These are phyloP conservation scores for Psittacula derbiana DNA, from an alignment of 2,797 vertebrate genomes.

Conservation along the genomic window DNA sequence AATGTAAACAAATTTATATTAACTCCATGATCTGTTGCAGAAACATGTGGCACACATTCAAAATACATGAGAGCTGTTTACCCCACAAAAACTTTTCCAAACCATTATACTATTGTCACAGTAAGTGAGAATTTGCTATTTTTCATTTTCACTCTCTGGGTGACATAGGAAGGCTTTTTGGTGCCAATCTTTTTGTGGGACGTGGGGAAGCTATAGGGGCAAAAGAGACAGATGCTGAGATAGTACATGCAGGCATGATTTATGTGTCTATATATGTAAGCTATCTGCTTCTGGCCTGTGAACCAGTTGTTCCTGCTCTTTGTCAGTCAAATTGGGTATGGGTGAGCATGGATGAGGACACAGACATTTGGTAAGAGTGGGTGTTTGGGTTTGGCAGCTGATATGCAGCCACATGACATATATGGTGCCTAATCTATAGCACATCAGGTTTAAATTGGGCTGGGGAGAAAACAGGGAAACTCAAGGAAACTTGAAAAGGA, in stretches of 20 bases:
- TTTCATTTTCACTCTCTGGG: background rate
- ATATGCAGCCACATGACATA: background rate
- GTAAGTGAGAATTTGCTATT: conserved; percentile 69
- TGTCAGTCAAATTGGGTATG: background rate
- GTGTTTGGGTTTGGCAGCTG: background rate
- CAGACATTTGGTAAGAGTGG: background rate
- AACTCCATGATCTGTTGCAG: conserved; percentile 68
- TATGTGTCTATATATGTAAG: background rate
- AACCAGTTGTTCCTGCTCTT: background rate
- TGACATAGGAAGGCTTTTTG: background rate
- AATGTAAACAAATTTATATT: background rate
- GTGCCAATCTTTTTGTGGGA: background rate
- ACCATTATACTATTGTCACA: conserved; percentile 82
- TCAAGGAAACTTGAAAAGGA: background rate
- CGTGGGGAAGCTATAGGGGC: background rate
- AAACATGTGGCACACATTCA: conserved; percentile 79
- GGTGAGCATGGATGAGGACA: background rate
- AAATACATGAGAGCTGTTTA: conserved; percentile 80
- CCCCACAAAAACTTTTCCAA: conserved; percentile 84
- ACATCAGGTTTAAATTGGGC: background rate
- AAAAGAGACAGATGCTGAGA: background rate
- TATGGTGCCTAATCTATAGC: background rate
- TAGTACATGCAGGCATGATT: background rate
- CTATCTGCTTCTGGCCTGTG: background rate
- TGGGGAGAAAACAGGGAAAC: background rate